Evolutionary conservation across 2,113 vertebrate species (phyloP), one percentile per base, ranked within the genome.

Genomic region (Isichthys henryi): DNA sequence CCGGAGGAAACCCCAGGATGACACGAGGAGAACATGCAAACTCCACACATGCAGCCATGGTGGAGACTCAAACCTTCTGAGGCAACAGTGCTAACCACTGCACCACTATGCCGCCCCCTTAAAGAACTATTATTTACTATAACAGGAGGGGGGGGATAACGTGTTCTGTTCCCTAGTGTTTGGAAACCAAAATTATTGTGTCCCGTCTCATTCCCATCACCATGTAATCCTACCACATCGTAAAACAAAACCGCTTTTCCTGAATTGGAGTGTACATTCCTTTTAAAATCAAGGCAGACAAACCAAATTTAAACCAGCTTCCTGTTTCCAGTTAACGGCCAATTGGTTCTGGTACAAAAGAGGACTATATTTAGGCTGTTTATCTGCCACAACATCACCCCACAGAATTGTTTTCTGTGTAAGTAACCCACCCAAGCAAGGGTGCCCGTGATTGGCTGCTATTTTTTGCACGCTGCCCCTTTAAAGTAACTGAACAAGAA

Each of bases 241-340:
- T 49, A 56, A 45, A 46, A 56, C 52, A 62, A 80, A 87, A 27
- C 52, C 62, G 53, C 23, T 49, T 56, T 10, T 46, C 49, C 62
- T 49, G 86, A 89, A 27, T 11, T 3, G 43, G 52, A 49, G 31
- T 86, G 56, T 21, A 43, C 27, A 19, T 31, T 48, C 45, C 27
- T 45, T 82, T 89, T 50, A n/a, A 77, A 82, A 91, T 45, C 43
- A 66, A 83, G 70, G 43, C 50, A 58, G 89, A 88, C 88, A 88
- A 89, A 66, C 74, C 50, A 62, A 45, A 35, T 31, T 66, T 53
- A 82, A 89, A 31, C 23, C 31, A n/a, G 70, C 88, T 91, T 91
- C 90, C 90, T 91, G 90, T 83, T 89, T 89, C 90, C 62, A 35
- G 85, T 19, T 70, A 35, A 53, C 49, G 53, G 62, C 50, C 77